Evolutionary conservation across 2,888 invertebrate species (phyloP).

Genomic region (Geotrupes spiniger): DNA sequence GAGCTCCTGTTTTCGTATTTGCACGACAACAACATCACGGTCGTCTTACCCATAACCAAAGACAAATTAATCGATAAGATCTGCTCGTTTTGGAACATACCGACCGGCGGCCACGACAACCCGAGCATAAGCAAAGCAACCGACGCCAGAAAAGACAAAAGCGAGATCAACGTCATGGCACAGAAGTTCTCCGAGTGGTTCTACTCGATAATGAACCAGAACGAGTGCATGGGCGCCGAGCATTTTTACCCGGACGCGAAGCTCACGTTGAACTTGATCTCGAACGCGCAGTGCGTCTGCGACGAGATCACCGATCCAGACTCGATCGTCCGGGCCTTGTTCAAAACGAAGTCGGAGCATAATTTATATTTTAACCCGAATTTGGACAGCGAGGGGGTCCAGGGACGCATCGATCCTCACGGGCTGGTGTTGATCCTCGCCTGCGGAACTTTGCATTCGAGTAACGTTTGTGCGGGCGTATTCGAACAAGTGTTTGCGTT

Average conservation of each 20-base stretch:
- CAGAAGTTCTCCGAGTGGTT: constrained; percentile 60
- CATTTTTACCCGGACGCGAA: constrained; percentile 59
- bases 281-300: constrained; percentile 31
- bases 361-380: constrained; percentile 61
- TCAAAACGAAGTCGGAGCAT: constrained; percentile 47
- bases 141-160: constrained; percentile 1
- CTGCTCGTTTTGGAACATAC: constrained; percentile 48
- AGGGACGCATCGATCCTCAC: constrained; percentile 59
- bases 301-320: constrained; percentile 38
- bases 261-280: constrained; percentile 42
- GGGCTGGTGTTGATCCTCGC: constrained; percentile 60
- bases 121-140: neutral
- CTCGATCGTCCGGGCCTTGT: constrained; percentile 46
- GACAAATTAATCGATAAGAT: constrained; percentile 51
- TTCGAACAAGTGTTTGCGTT: constrained; percentile 67
- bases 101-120: neutral
- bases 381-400: constrained; percentile 55
- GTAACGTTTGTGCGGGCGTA: constrained; percentile 55
- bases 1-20: constrained; percentile 57
- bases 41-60: constrained; percentile 54
- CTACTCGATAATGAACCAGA: constrained; percentile 51
- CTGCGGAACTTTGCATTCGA: constrained; percentile 63
- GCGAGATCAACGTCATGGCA: constrained; percentile 50
- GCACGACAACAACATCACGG: constrained; percentile 49
- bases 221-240: constrained; percentile 46